Percentiles rank a stretch among this genome's conserved stretches.
Conservation (phyloP, 2,888 invertebrate genomes). For the Oasisia sp. region DNA sequence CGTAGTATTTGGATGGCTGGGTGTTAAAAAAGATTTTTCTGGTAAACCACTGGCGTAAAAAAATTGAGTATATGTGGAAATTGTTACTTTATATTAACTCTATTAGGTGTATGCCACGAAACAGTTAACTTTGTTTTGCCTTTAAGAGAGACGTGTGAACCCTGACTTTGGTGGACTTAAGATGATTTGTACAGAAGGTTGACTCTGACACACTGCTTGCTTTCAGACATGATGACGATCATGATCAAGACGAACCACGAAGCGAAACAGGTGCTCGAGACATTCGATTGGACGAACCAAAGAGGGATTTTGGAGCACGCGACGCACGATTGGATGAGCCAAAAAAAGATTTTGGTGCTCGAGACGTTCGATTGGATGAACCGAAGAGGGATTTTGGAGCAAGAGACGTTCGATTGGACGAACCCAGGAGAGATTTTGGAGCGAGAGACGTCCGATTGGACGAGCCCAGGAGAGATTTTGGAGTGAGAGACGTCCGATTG, state of each 20-base stretch:
- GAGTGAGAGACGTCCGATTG: not conserved
- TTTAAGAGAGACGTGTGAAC: not conserved
- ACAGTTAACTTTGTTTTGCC: not conserved
- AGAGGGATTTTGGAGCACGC: not conserved
- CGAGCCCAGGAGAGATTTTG: not conserved
- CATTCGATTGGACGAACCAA: not conserved
- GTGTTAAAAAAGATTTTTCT: too few species aligned
- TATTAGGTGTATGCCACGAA: too few species aligned
- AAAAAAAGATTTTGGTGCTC: not conserved
- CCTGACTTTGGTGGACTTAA: not conserved
- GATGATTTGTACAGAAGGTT: not conserved
- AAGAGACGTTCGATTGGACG: not conserved
- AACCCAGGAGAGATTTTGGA: not conserved
- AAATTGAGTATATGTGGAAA: too few species aligned
- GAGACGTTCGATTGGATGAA: not conserved
- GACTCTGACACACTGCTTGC: not conserved
- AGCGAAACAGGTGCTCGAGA: not conserved
- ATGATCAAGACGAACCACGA: not conserved
- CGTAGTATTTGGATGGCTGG: too few species aligned
- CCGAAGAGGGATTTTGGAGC: not conserved
- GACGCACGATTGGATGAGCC: not conserved
- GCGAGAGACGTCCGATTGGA: not conserved
- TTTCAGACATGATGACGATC: not conserved
- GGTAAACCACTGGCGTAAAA: too few species aligned
- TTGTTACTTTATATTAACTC: too few species aligned